phyloP scores from a whole-genome alignment of 2,888 invertebrate genomes.

The Lomographa bimaculata region DNA sequence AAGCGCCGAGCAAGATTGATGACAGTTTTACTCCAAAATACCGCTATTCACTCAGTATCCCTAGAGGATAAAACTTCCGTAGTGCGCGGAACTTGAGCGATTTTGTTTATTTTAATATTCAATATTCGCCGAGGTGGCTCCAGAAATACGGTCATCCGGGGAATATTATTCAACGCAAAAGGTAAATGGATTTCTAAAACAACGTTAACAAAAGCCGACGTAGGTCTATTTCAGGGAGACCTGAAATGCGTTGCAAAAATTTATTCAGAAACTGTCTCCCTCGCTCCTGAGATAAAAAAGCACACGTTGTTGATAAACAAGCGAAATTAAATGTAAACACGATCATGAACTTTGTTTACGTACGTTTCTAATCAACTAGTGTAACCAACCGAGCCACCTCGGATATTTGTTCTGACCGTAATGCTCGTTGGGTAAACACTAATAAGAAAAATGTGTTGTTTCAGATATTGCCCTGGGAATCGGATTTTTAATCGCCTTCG shows the following conservation, averaged over 20 bases:
- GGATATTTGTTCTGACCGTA: slow-evolving; percentile 34
- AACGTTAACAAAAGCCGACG: slow-evolving; percentile 23
- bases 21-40: slow-evolving; percentile 51
- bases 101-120: slow-evolving; percentile 24
- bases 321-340: slow-evolving; percentile 60
- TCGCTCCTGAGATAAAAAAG: slow-evolving; percentile 10
- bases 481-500: slow-evolving; percentile 52
- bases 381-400: slow-evolving; percentile 32
- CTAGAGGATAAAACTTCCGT: slow-evolving; percentile 48
- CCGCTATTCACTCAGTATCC: slow-evolving; percentile 53
- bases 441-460: slow-evolving; percentile 49
- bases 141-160: slow-evolving; percentile 8
- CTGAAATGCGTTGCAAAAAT: slow-evolving; percentile 11
- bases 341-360: slow-evolving; percentile 45
- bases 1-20: slow-evolving; percentile 64
- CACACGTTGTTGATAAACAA: slow-evolving; percentile 32
- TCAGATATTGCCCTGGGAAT: slow-evolving; percentile 56
- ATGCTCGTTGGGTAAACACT: slow-evolving; percentile 16
- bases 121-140: slow-evolving; percentile 13
- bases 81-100: slow-evolving; percentile 34
- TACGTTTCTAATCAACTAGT: slow-evolving; percentile 53
- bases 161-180: slow-evolving; percentile 14
- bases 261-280: slow-evolving; percentile 16
- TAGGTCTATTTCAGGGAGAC: slow-evolving; percentile 15
- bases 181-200: slow-evolving; percentile 9